phyloP scores from a whole-genome alignment of 2,113 vertebrate species.

The Gallinago media region DNA sequence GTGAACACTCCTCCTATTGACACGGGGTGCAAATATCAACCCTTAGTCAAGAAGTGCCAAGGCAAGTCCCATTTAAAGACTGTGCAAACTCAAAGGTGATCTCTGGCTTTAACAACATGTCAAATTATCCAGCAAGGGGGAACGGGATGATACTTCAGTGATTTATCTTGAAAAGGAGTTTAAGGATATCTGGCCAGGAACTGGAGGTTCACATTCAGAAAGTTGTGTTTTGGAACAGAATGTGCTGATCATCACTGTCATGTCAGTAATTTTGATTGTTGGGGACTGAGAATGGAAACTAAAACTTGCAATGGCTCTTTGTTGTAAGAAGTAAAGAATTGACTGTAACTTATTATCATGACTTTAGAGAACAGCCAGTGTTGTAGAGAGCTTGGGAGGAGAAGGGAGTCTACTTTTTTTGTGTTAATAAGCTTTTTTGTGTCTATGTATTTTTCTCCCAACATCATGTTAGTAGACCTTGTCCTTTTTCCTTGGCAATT shows the following conservation, averaged over 20 bases:
- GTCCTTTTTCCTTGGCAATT: not conserved
- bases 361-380: not conserved
- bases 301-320: not conserved
- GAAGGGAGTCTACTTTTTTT: not conserved
- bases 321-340: not conserved
- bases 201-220: not conserved
- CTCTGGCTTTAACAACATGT: not conserved
- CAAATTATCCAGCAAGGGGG: not conserved
- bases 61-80: not conserved
- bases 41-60: not conserved
- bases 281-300: not conserved
- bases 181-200: not conserved
- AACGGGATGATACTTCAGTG: not conserved
- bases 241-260: rapidly evolving
- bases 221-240: not conserved
- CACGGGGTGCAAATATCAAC: not conserved
- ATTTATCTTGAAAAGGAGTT: not conserved
- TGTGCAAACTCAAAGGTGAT: not conserved
- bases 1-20: not conserved
- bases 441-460: not conserved
- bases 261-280: not conserved
- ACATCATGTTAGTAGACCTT: not conserved
- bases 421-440: not conserved
- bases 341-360: not conserved
- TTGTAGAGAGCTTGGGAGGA: not conserved